Conservation (phyloP, 64 coral and sea anemone species). For the Pachyseris speciosa region DNA sequence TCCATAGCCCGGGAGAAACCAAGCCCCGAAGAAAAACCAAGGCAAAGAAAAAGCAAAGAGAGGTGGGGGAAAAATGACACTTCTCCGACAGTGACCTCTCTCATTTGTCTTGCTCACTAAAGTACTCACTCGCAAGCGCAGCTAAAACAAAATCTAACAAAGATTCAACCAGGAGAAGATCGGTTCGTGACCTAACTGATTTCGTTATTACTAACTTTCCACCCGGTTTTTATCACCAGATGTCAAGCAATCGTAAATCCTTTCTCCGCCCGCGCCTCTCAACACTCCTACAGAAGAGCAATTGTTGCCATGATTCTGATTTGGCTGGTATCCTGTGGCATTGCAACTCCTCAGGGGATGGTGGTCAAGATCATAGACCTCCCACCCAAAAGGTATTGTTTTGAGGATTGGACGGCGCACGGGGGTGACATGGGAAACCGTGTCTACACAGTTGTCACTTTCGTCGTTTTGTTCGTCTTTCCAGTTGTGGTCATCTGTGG, state of each 20-base stretch:
- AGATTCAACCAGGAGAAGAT: no score
- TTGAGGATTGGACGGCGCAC: conserved; percentile 60
- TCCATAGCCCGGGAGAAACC: no score
- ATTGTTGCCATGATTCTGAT: conserved; percentile 44
- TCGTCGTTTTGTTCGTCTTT: conserved; percentile 71
- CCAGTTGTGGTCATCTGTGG: conserved; percentile 61
- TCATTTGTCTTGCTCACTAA: no score
- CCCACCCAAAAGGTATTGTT: conserved; percentile 8
- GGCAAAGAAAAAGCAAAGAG: no score
- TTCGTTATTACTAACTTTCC: neutral
- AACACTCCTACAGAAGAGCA: conserved; percentile 50
- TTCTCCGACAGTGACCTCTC: no score
- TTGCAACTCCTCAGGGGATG: conserved; percentile 54
- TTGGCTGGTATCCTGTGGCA: conserved; percentile 69
- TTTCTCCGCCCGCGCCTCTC: conserved; percentile 61
- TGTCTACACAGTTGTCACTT: conserved; percentile 63
- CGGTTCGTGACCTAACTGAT: neutral
- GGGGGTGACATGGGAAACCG: conserved; percentile 52
- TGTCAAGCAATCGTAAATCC: conserved; percentile 78
- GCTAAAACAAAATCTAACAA: no score
- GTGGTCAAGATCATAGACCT: neutral
- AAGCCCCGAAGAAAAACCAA: no score
- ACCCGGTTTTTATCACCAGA: conserved; percentile 8
- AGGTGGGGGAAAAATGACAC: no score
- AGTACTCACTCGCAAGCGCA: no score